These are phyloP conservation scores for Catharus fuscescens DNA, from an alignment of 2,113 vertebrate genomes.

Conservation along the genomic window DNA sequence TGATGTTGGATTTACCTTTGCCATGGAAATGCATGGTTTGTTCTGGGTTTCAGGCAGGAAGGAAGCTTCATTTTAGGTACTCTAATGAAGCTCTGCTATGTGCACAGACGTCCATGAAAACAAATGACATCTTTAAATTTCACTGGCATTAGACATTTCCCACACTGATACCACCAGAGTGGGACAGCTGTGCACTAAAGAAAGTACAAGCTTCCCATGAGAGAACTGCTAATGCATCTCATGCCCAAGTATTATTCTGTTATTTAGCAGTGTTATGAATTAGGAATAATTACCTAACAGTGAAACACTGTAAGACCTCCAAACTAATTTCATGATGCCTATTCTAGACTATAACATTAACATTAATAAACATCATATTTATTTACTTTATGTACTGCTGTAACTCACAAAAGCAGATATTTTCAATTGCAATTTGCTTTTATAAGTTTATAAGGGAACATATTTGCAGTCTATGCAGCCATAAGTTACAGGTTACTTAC, in stretches of 20 bases:
- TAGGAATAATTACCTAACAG: background rate
- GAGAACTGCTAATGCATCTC: background rate
- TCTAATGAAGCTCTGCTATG: background rate
- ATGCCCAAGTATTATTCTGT: background rate
- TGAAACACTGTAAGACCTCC: background rate
- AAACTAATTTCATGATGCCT: background rate
- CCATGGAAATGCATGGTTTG: slow-evolving; percentile 46
- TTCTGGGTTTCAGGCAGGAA: slow-evolving; percentile 11
- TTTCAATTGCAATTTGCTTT: background rate
- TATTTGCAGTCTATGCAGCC: background rate
- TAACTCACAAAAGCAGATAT: background rate
- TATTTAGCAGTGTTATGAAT: background rate
- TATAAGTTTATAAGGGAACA: background rate
- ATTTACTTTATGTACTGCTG: background rate
- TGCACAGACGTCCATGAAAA: background rate
- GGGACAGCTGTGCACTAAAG: background rate
- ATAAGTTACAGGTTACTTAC: background rate
- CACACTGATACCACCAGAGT: background rate
- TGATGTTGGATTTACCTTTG: slow-evolving; percentile 2
- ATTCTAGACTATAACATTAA: background rate
- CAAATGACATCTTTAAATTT: background rate
- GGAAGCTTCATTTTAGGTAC: background rate
- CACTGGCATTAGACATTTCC: background rate
- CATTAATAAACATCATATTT: background rate
- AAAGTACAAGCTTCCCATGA: background rate